Base-by-base conservation (phyloP, 2,797 vertebrate species). In the Tokudaia muenninki region DNA sequence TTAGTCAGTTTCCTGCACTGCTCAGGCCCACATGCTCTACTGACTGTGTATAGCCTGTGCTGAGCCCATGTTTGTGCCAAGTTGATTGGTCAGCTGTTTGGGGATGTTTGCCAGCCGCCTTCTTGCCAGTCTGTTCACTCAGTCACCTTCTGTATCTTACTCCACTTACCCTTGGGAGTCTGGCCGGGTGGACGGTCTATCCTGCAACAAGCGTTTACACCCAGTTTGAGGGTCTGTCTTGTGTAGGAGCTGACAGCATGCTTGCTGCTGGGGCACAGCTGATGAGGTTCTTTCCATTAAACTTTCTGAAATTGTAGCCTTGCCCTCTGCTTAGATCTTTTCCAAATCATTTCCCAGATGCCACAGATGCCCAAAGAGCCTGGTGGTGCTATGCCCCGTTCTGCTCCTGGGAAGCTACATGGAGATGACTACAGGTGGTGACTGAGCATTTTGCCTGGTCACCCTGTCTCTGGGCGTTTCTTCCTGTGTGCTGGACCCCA, bases 131-230 rank as follows among this genome's bases (percentile, higher is more conserved):
- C 1, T 92, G 29, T 86, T 96, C 57, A 78, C 16, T 83, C 19
- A 1, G 95, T 92, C 2, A 72, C 87, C 74, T 90, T 97, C 94
- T 72, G 77, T 86, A 94, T 93, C 86, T 92, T 91, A 94, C 93
- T 97, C 97, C 77, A 52, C 72, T 90, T 90, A 77, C 59, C 34
- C 90, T 84, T 55, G 93, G 81, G 95, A 93, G 84, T 91, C 83
- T 44, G 50, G 19, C 84, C 91, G 59, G 8, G n/a, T 92, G 63
- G 95, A 41, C 84, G 86, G 88, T 95, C 72, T 96, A 61, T 63
- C 80, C 94, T 86, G 37, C 80, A n/a, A 47, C 90, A 6, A 96
- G 34, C 74, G 86, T 95, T 97, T 92, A 83, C 97, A 90, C 90
- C 91, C 72, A 91, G 17, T 93, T 95, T 95, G 84, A 61, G 44